These are phyloP conservation scores for Morelia viridis DNA, from an alignment of 2,797 vertebrate genomes.

Conservation along the genomic window DNA sequence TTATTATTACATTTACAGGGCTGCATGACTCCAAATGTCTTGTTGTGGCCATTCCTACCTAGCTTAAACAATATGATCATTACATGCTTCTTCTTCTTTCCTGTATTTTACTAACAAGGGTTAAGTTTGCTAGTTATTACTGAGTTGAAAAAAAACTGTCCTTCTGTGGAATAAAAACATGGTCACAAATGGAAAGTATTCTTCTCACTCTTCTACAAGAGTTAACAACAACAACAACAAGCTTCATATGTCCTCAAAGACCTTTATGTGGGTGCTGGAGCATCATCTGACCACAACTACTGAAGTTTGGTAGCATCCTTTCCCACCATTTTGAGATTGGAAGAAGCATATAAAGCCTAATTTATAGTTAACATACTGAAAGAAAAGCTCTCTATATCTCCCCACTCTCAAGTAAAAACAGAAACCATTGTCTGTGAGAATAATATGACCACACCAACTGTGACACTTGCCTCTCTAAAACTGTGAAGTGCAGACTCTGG, in stretches of 20 bases:
- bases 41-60: not conserved
- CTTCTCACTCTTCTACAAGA: not conserved
- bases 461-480: not conserved
- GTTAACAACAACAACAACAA: not conserved
- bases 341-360: not conserved
- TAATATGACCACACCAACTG: not conserved
- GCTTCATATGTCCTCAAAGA: not conserved
- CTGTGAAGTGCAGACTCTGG: not conserved
- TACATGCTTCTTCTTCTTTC: not conserved
- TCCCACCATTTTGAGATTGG: not conserved
- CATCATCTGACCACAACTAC: not conserved
- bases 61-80: not conserved
- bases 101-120: not conserved
- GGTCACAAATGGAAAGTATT: not conserved
- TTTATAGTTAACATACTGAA: not conserved
- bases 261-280: not conserved
- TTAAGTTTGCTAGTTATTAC: not conserved
- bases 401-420: not conserved
- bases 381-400: not conserved
- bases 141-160: not conserved
- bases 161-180: not conserved
- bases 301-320: not conserved
- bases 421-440: not conserved
- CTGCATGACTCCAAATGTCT: not conserved
- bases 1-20: not conserved